Conservation (phyloP, 2,888 invertebrate species). For the Mayetiola destructor region DNA sequence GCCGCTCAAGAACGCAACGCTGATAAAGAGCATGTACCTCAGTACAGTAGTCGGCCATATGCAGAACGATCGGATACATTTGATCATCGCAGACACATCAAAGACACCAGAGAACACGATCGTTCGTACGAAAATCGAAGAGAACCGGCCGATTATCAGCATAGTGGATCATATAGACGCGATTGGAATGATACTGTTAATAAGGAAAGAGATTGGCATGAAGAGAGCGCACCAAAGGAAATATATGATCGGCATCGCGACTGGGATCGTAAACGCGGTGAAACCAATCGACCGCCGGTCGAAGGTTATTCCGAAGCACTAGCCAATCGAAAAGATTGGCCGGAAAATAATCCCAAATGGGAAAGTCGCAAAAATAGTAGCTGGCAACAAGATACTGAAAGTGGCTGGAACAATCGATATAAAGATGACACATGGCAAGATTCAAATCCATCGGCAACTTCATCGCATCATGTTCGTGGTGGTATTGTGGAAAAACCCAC, state of each 20-base stretch:
- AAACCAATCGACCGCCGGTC: neutral
- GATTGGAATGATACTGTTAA: constrained; percentile 15
- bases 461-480: neutral
- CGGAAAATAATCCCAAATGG: neutral
- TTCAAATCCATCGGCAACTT: neutral
- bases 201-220: constrained; percentile 13
- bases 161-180: neutral
- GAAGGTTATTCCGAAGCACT: constrained; percentile 13
- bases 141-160: neutral
- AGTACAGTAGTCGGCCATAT: constrained; percentile 16
- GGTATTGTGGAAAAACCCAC: neutral
- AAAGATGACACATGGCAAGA: neutral
- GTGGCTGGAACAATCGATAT: neutral
- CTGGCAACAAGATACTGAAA: neutral
- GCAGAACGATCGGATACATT: constrained; percentile 17
- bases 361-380: neutral
- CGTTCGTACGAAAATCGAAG: neutral
- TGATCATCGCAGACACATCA: constrained; percentile 20
- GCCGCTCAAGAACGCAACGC: constrained; percentile 32
- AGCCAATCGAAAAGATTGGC: constrained; percentile 2
- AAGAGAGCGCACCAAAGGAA: neutral
- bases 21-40: constrained; percentile 11
- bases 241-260: neutral
- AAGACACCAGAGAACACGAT: constrained; percentile 11
- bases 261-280: constrained; percentile 1